Percentiles rank a stretch among this genome's conserved stretches.
These are phyloP conservation scores for Hoplias malabaricus DNA, from an alignment of 2,113 vertebrate genomes.

Conservation along the genomic window DNA sequence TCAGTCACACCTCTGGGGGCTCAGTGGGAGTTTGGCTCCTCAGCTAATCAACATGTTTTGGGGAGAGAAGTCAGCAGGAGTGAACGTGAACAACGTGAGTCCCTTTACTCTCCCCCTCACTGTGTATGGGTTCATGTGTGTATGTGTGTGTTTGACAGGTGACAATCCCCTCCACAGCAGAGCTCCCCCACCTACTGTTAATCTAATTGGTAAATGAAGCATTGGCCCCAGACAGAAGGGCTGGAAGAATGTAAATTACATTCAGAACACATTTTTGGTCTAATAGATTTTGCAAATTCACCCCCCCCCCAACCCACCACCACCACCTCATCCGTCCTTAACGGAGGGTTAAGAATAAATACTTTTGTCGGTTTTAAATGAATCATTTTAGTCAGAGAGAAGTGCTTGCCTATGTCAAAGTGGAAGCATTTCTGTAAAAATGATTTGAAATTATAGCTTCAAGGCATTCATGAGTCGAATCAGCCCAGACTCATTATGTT, in stretches of 20 bases:
- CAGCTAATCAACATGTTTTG: conserved; percentile 12
- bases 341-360: background rate
- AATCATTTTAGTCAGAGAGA: background rate
- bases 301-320: too few species aligned
- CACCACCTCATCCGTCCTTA: conserved; percentile 42
- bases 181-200: conserved; percentile 31
- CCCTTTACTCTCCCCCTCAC: background rate
- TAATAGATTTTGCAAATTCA: conserved; percentile 56
- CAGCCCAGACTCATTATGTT: conserved; percentile 28
- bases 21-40: conserved; percentile 3
- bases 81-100: background rate
- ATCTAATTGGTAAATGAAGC: conserved; percentile 48
- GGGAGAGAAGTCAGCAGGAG: background rate
- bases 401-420: background rate
- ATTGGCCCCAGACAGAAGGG: conserved; percentile 25
- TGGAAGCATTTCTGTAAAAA: background rate
- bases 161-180: background rate
- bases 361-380: background rate
- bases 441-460: background rate
- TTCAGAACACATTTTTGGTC: conserved; percentile 33
- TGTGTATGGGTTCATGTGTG: background rate
- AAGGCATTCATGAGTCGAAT: background rate
- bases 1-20: conserved; percentile 3
- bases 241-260: conserved; percentile 4
- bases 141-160: conserved; percentile 26